Evolutionary conservation across 2,888 invertebrate genomes (phyloP).

Genomic region (Ennomos fuscantarius): DNA sequence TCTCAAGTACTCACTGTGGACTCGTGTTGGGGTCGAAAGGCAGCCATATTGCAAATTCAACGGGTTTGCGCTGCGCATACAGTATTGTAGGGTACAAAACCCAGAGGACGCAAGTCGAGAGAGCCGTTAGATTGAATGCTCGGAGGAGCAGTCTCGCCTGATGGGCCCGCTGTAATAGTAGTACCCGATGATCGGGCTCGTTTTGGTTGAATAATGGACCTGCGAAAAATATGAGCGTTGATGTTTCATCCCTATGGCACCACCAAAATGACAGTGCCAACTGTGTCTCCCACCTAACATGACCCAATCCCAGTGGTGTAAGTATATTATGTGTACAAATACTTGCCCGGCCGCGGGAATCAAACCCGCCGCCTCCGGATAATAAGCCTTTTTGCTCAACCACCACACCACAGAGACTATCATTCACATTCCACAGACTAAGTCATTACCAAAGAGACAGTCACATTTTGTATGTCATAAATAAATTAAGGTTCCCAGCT

Average conservation of each 20-base stretch:
- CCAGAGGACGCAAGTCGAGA: conserved; percentile 61
- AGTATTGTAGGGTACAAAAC: conserved; percentile 53
- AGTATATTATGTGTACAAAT: too few species aligned
- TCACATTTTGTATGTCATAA: conserved; percentile 31
- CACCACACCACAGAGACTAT: too few species aligned
- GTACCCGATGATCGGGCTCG: conserved; percentile 45
- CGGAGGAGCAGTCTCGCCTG: conserved; percentile 47
- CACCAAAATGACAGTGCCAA: too few species aligned
- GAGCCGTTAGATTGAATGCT: conserved; percentile 49
- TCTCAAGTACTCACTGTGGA: conserved; percentile 53
- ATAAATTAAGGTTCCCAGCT: conserved; percentile 4
- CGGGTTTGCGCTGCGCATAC: conserved; percentile 50
- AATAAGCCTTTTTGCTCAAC: too few species aligned
- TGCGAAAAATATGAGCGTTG: too few species aligned
- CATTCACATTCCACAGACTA: too few species aligned
- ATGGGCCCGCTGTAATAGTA: conserved; percentile 45
- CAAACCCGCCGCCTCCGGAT: too few species aligned
- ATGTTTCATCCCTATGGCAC: too few species aligned
- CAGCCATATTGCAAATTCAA: conserved; percentile 65
- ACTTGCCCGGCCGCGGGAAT: too few species aligned
- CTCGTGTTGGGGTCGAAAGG: conserved; percentile 57
- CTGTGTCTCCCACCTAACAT: too few species aligned
- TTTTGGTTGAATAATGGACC: conserved; percentile 57
- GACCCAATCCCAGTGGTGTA: too few species aligned
- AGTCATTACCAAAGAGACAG: too few species aligned